These are phyloP conservation scores for Stenodema calcarata DNA, from an alignment of 2,888 invertebrate genomes.

Conservation along the genomic window DNA sequence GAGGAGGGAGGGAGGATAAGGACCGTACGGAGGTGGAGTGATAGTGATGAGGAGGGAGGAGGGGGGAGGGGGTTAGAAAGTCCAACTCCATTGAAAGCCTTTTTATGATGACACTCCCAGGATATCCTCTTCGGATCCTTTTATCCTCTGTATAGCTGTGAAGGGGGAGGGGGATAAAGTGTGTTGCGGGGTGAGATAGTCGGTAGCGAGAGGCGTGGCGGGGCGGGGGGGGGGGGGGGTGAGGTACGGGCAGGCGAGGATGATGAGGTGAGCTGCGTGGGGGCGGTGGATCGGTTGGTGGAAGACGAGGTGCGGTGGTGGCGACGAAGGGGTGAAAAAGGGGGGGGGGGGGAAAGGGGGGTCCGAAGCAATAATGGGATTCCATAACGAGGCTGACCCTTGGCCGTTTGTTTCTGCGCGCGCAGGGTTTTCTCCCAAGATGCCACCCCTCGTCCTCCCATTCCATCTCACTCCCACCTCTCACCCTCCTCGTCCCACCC, in stretches of 20 bases:
- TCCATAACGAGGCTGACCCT: slow-evolving; percentile 52
- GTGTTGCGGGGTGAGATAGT: too few relatives aligned
- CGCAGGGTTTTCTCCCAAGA: slow-evolving; percentile 45
- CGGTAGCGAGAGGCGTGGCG: not conserved
- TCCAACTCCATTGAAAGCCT: slow-evolving; percentile 51
- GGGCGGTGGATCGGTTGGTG: too few relatives aligned
- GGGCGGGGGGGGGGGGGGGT: not conserved
- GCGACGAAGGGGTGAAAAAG: not conserved
- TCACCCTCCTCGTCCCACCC: not conserved
- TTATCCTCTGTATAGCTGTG: slow-evolving; percentile 36
- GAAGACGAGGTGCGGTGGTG: too few relatives aligned
- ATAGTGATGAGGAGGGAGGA: not conserved
- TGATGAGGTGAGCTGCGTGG: too few relatives aligned
- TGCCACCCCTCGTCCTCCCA: not conserved
- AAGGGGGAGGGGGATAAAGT: too few relatives aligned
- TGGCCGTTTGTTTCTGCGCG: slow-evolving; percentile 45
- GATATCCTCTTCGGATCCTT: slow-evolving; percentile 51
- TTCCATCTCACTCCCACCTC: not conserved
- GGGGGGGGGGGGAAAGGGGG: not conserved
- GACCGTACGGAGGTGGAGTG: not conserved
- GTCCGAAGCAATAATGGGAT: slow-evolving; percentile 48
- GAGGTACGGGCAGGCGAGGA: too few relatives aligned
- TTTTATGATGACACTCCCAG: slow-evolving; percentile 52
- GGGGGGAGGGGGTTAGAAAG: not conserved
- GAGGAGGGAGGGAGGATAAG: not conserved